Evolutionary conservation across 2,797 vertebrate genomes (phyloP).

Genomic region (Muraenolepis orangiensis): DNA sequence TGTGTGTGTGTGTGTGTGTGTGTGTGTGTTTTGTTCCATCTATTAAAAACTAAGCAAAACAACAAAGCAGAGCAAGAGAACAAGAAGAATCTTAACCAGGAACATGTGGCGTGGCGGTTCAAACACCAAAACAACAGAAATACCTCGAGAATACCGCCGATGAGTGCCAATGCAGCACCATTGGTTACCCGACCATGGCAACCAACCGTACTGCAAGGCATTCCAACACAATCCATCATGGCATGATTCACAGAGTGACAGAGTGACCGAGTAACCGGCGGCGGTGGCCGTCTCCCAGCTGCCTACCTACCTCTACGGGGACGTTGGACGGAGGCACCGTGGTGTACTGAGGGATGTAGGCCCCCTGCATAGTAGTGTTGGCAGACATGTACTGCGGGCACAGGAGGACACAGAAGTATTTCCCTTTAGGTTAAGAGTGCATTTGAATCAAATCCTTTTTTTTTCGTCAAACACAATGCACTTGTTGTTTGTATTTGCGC

Average conservation of each 20-base stretch:
- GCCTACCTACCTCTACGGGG: slow-evolving; percentile 80
- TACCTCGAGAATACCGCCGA: not conserved
- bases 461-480: too few relatives aligned
- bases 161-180: too few relatives aligned
- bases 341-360: slow-evolving; percentile 87
- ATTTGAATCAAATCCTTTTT: too few relatives aligned
- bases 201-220: not conserved
- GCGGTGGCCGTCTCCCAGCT: slow-evolving; percentile 4
- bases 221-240: not conserved
- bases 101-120: not conserved
- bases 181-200: too few relatives aligned
- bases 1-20: too few relatives aligned
- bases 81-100: not conserved
- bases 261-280: too few relatives aligned
- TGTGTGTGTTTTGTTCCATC: not conserved
- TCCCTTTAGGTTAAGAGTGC: too few relatives aligned
- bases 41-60: not conserved
- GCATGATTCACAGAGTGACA: too few relatives aligned
- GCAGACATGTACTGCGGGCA: slow-evolving; percentile 88
- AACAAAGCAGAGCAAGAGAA: not conserved
- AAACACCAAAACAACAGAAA: not conserved
- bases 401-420: slow-evolving; percentile 29
- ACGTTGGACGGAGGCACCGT: slow-evolving; percentile 84
- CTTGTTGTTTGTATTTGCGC: too few relatives aligned
- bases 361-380: slow-evolving; percentile 85